These are phyloP conservation scores for Drosophila trichaetosa DNA, from an alignment of 2,888 invertebrate species.

Conservation along the genomic window DNA sequence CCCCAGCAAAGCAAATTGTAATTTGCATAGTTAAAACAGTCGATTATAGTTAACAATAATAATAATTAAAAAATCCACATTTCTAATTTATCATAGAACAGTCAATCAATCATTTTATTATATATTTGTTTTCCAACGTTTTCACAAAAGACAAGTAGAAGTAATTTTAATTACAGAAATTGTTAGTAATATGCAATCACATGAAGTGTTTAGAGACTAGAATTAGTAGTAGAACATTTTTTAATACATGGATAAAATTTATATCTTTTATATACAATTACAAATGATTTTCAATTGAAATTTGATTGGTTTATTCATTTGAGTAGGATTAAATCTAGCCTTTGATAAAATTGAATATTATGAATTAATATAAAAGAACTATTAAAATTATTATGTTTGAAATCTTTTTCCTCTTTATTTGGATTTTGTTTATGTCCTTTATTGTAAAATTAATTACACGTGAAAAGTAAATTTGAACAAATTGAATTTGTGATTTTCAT, in stretches of 20 bases:
- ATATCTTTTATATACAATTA: neutral
- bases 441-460: slow-evolving; percentile 29
- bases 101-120: neutral
- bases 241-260: too few species aligned
- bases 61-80: neutral
- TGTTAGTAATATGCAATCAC: neutral
- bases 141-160: neutral
- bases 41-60: neutral
- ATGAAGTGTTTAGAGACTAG: neutral
- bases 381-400: too few species aligned
- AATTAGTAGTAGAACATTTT: too few species aligned
- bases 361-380: neutral
- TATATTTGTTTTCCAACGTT: neutral
- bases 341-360: neutral
- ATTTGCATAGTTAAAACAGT: neutral
- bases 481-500: slow-evolving; percentile 36
- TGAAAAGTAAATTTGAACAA: slow-evolving; percentile 32
- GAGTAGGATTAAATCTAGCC: neutral
- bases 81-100: neutral
- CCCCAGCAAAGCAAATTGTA: neutral
- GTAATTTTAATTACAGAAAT: neutral
- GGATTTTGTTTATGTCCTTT: neutral
- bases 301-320: neutral
- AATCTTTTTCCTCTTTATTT: neutral
- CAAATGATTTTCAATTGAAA: neutral